Evolutionary conservation across 2,113 vertebrate genomes (phyloP), one percentile per base, ranked within the genome.

Genomic region (Paedocypris sp.): DNA sequence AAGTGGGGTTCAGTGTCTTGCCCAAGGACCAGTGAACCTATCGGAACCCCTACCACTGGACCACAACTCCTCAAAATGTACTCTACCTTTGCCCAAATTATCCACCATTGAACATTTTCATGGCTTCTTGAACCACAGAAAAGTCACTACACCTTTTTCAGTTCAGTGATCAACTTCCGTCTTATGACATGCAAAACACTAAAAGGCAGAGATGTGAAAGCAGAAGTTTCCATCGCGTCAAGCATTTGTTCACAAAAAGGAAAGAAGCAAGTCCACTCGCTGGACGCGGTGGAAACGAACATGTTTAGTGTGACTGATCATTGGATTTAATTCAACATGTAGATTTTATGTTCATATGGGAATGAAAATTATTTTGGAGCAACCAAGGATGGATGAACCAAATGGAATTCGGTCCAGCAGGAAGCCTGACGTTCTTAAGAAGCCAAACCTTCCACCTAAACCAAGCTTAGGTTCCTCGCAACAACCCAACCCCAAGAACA

Each of bases 401-500:
- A 25, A 19, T 22, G 3, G 4, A 13, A 50, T 32, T 13, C 60
- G 46, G 39, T 58, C 54, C 4, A 18, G 4, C 9, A 20, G 54
- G n/a, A 69, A 60, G 49, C 49, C 62, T 11, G 35, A 7, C 28
- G n/a, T 65, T 33, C 15, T 25, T 25, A 38, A 59, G 2, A 69
- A 69, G 39, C 67, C 67, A 19, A 60, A 26, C 5, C 60, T 52
- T 15, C 60, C 57, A 10, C 68, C 68, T 31, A 70, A 70, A 57
- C 68, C 68, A 26, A 47, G 36, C 19, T 16, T 47, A 12, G 35
- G 38, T 6, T 11, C 12, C 3, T 25, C 7, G 15, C 31, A 13
- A 35, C 25, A 45, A n/a, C 16, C 25, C 33, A 64, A 20, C 15
- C n/a, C n/a, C n/a, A n/a, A n/a, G n/a, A n/a, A n/a, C n/a, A n/a